A percentile compares a stretch with the other conserved stretches of the same genome.
Evolutionary conservation across 1,140 invertebrate genomes (phyloP).

Genomic region (Eubasilissa regina): DNA sequence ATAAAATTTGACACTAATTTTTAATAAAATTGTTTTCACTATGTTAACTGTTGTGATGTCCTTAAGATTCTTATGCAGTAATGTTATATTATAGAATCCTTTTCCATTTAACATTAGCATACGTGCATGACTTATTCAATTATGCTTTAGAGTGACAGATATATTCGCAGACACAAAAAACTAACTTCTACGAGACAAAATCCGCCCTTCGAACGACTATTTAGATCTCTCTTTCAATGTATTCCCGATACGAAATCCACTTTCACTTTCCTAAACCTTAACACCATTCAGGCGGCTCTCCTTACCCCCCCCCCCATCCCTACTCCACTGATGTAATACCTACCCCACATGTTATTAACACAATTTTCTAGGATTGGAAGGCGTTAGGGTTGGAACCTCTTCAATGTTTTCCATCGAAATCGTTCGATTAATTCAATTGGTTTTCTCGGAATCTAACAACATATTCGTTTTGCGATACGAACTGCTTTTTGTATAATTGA

Average conservation of each 20-base stretch:
- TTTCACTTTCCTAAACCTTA: constrained; percentile 39
- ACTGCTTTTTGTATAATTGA: constrained; percentile 25
- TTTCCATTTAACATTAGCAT: no score
- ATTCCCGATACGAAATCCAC: constrained; percentile 33
- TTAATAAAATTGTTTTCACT: no score
- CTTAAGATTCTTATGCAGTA: no score
- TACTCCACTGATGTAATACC: constrained; percentile 37
- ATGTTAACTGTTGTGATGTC: no score
- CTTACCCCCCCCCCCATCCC: background rate
- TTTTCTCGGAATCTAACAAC: background rate
- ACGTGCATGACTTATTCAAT: no score
- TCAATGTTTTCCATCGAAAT: constrained; percentile 41
- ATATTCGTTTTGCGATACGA: constrained; percentile 5
- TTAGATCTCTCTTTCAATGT: constrained; percentile 30
- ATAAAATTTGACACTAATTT: no score
- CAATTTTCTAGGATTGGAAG: constrained; percentile 45
- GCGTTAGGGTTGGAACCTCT: constrained; percentile 38
- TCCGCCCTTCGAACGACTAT: background rate
- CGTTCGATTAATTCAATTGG: constrained; percentile 38
- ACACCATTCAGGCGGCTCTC: constrained; percentile 21
- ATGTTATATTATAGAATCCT: no score
- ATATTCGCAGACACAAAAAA: no score
- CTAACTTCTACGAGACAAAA: background rate
- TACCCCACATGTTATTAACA: constrained; percentile 54
- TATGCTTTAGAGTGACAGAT: no score